Conservation (phyloP, 2,113 vertebrate species). For the Dermatemys mawii region DNA sequence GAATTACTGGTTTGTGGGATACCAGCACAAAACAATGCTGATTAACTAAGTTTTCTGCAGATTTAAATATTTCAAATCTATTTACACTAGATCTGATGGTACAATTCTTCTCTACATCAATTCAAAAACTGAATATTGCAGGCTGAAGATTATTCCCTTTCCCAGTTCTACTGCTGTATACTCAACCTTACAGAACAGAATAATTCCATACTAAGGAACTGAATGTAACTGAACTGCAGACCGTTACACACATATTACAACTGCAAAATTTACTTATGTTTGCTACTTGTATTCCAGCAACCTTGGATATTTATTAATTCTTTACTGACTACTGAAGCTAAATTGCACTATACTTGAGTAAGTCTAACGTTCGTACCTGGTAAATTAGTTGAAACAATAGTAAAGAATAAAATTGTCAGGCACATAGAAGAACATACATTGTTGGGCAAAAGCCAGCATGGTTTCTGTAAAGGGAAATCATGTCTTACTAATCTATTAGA, state of each 20-base stretch:
- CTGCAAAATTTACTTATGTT: not conserved
- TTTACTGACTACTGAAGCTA: not conserved
- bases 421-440: too few relatives aligned
- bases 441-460: too few relatives aligned
- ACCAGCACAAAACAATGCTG: not conserved
- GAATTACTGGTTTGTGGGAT: not conserved
- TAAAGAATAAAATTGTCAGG: too few relatives aligned
- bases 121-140: fast-evolving
- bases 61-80: not conserved
- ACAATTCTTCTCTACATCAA: not conserved
- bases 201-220: not conserved
- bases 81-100: not conserved
- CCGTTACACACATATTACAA: not conserved
- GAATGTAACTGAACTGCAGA: not conserved
- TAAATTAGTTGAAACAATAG: too few relatives aligned
- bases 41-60: not conserved
- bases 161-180: not conserved
- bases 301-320: not conserved
- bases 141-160: not conserved
- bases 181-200: not conserved
- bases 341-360: not conserved
- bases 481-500: too few relatives aligned
- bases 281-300: constrained; percentile 1
- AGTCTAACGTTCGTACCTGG: too few relatives aligned
- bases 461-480: too few relatives aligned